Percentiles rank a stretch among this genome's conserved stretches.
These are phyloP conservation scores for Pangasianodon gigas DNA, from an alignment of 2,113 vertebrate species.

Conservation along the genomic window DNA sequence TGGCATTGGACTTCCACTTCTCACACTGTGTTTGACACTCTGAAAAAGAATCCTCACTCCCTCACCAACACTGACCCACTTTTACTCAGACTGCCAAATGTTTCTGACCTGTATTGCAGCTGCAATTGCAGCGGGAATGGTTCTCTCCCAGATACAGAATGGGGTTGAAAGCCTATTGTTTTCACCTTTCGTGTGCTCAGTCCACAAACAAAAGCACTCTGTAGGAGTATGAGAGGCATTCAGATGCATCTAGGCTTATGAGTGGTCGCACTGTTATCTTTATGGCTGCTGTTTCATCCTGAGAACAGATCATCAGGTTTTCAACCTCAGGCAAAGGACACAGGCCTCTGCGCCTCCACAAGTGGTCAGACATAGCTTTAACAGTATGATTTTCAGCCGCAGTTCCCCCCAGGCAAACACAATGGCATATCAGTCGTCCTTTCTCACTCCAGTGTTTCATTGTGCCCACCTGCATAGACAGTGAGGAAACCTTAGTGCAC, in stretches of 20 bases:
- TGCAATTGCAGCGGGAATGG: not conserved
- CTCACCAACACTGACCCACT: constrained; percentile 4
- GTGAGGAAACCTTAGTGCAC: not conserved
- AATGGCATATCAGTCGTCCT: not conserved
- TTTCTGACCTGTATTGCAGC: not conserved
- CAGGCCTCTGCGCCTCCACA: not conserved
- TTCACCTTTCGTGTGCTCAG: too few species aligned
- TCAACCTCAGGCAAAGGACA: not conserved
- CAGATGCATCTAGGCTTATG: not conserved
- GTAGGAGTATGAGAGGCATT: not conserved
- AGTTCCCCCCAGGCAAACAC: not conserved
- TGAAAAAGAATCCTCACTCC: not conserved
- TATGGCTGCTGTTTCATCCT: not conserved
- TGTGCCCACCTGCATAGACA: not conserved
- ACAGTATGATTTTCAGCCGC: not conserved
- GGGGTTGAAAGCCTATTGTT: not conserved
- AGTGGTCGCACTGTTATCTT: not conserved
- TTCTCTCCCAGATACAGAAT: not conserved
- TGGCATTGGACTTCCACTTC: not conserved
- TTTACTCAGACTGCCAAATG: not conserved
- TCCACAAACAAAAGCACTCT: not conserved
- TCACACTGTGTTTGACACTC: not conserved
- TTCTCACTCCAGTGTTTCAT: not conserved
- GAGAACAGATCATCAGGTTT: not conserved
- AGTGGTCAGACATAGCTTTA: not conserved